Evolutionary conservation across 1,140 invertebrate genomes (phyloP), one percentile per base, ranked within the genome.

Genomic region (Chrysoperla carnea): DNA sequence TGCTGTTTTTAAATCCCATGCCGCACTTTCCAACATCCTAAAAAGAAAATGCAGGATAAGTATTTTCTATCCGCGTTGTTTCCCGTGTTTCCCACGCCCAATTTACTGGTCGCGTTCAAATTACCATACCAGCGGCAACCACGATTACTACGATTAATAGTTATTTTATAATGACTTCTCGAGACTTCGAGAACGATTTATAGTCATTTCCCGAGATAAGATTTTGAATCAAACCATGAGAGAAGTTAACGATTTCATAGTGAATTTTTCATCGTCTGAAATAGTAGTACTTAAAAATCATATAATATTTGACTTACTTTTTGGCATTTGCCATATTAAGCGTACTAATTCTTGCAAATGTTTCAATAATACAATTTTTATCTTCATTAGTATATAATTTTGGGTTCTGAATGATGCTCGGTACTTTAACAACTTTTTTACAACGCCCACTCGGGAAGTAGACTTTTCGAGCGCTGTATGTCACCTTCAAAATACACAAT

Each of bases 21-120:
- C 68, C 12, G 83, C 84, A 57, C 92, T 81, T 62, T 83, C 73
- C 17, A 94, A 63, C 55, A 87, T 92, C 57, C 84, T 89, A n/a
- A n/a, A n/a, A n/a, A n/a, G n/a, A n/a, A n/a, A n/a, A n/a, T n/a
- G n/a, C n/a, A n/a, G n/a, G n/a, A n/a, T n/a, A n/a, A n/a, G n/a
- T n/a, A n/a, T n/a, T n/a, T n/a, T n/a, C n/a, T n/a, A n/a, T n/a
- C n/a, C n/a, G n/a, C n/a, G n/a, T n/a, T n/a, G n/a, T n/a, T n/a
- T n/a, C n/a, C n/a, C n/a, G n/a, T n/a, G n/a, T n/a, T n/a, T n/a
- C n/a, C n/a, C n/a, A n/a, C n/a, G n/a, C n/a, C n/a, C n/a, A n/a
- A n/a, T n/a, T n/a, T n/a, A n/a, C n/a, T n/a, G n/a, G n/a, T n/a
- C n/a, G n/a, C n/a, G n/a, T n/a, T n/a, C n/a, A n/a, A n/a, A n/a